A percentile compares a stretch with the other conserved stretches of the same genome.
Conservation (phyloP, 92 coral and sea anemone species). For the Virgularia gustaviana region DNA sequence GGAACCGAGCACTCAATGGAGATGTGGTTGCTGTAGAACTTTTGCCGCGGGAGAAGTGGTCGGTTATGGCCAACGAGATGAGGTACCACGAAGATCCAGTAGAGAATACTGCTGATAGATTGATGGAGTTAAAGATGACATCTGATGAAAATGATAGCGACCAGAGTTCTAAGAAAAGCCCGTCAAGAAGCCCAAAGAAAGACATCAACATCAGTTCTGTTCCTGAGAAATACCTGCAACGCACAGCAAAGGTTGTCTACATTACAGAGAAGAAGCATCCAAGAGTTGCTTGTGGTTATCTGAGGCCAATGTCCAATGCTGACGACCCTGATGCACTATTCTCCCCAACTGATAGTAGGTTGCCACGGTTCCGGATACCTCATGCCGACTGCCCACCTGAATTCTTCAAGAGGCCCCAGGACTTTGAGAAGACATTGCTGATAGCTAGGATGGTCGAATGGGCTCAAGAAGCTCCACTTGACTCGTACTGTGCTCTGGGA, state of each 20-base stretch:
- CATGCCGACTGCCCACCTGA: constrained; percentile 70
- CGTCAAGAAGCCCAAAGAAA: not conserved
- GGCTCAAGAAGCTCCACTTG: constrained; percentile 75
- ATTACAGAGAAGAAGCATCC: constrained; percentile 90
- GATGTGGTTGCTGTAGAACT: constrained; percentile 78
- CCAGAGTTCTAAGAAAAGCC: constrained; percentile 9
- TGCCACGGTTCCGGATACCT: constrained; percentile 88
- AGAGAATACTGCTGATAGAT: constrained; percentile 2
- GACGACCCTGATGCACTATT: constrained; percentile 71
- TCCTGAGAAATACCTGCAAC: constrained; percentile 86
- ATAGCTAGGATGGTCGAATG: constrained; percentile 88
- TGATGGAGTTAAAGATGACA: constrained; percentile 5
- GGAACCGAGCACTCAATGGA: constrained; percentile 93
- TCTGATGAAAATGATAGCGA: constrained; percentile 15
- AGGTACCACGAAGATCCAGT: constrained; percentile 46
- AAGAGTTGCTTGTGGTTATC: constrained; percentile 78
- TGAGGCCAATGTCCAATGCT: constrained; percentile 67
- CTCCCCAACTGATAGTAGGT: constrained; percentile 78
- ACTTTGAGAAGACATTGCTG: constrained; percentile 67
- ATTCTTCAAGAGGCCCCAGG: constrained; percentile 87
- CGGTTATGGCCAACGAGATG: constrained; percentile 59
- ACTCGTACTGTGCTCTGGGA: constrained; percentile 76
- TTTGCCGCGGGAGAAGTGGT: constrained; percentile 71
- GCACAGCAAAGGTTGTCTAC: constrained; percentile 78
- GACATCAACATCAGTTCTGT: constrained; percentile 48